Conservation (phyloP, 1,140 invertebrate species). For the Phymorhynchus buccinoides region DNA sequence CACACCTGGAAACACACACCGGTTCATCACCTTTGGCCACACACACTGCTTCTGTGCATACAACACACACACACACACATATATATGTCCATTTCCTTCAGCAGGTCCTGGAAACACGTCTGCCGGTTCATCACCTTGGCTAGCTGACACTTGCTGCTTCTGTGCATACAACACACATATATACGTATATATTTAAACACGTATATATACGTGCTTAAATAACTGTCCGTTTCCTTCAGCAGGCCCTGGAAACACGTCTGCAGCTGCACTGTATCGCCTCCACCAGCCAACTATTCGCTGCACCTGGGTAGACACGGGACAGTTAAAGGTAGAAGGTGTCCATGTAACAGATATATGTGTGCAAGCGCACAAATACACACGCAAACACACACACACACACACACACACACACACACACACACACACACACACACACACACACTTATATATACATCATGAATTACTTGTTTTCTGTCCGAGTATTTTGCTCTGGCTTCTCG, state of each 20-base stretch:
- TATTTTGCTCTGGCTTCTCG: too few relatives aligned
- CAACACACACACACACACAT: not conserved
- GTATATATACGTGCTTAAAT: too few relatives aligned
- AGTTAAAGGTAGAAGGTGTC: too few relatives aligned
- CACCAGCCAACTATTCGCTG: constrained; percentile 73
- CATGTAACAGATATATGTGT: too few relatives aligned
- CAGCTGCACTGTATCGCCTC: constrained; percentile 71
- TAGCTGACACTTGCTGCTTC: constrained; percentile 72
- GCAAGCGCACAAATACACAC: not conserved
- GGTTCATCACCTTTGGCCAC: too few relatives aligned
- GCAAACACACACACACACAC: not conserved
- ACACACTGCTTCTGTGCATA: too few relatives aligned
- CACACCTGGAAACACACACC: not conserved
- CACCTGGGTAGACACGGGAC: constrained; percentile 60
- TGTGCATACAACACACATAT: constrained; percentile 42
- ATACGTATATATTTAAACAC: too few relatives aligned
- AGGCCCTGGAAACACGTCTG: constrained; percentile 71
- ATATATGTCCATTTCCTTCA: constrained; percentile 69
- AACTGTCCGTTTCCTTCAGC: constrained; percentile 70
- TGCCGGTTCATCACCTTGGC: constrained; percentile 73
- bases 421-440: not conserved
- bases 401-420: not conserved
- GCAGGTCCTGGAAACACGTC: constrained; percentile 68
- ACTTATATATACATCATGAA: not conserved
- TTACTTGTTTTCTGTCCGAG: too few relatives aligned